Conservation (phyloP, 2,888 invertebrate species). For the Salpingus planirostris region DNA sequence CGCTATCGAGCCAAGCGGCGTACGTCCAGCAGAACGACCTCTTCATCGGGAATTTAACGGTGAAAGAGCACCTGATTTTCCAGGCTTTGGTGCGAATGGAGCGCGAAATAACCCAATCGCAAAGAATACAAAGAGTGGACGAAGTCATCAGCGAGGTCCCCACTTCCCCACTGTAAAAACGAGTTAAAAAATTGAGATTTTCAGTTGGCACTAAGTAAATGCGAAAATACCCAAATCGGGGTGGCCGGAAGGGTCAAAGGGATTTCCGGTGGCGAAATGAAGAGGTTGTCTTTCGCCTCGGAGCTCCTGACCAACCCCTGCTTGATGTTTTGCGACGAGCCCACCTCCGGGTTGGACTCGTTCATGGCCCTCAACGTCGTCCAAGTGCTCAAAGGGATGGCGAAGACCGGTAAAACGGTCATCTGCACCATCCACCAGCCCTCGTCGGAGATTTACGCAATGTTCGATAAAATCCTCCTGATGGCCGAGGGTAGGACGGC, state of each 20-base stretch:
- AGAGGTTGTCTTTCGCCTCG: constrained; percentile 91
- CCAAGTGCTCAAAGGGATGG: constrained; percentile 65
- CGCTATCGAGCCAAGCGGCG: constrained; percentile 69
- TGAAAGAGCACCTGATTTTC: constrained; percentile 80
- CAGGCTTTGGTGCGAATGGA: constrained; percentile 83
- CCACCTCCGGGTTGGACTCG: constrained; percentile 92
- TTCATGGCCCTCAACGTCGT: constrained; percentile 95
- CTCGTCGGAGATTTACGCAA: constrained; percentile 79
- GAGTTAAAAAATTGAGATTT: too few species aligned
- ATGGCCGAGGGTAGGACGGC: constrained; percentile 90
- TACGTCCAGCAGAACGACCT: constrained; percentile 93
- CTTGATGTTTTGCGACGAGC: constrained; percentile 94
- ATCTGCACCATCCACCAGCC: constrained; percentile 94
- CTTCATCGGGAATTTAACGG: constrained; percentile 84
- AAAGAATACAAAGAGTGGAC: constrained; percentile 70
- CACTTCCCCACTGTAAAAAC: too few species aligned
- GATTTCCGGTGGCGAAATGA: constrained; percentile 94
- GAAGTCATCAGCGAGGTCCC: constrained; percentile 74
- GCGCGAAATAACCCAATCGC: constrained; percentile 58
- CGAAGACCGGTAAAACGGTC: constrained; percentile 79
- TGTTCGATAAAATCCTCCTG: constrained; percentile 82
- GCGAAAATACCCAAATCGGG: constrained; percentile 86
- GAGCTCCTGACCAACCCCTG: constrained; percentile 94
- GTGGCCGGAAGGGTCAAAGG: constrained; percentile 81
- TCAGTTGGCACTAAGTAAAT: constrained; percentile 73